phyloP scores from a whole-genome alignment of 1,140 invertebrate species.

The Drosophila subobscura region DNA sequence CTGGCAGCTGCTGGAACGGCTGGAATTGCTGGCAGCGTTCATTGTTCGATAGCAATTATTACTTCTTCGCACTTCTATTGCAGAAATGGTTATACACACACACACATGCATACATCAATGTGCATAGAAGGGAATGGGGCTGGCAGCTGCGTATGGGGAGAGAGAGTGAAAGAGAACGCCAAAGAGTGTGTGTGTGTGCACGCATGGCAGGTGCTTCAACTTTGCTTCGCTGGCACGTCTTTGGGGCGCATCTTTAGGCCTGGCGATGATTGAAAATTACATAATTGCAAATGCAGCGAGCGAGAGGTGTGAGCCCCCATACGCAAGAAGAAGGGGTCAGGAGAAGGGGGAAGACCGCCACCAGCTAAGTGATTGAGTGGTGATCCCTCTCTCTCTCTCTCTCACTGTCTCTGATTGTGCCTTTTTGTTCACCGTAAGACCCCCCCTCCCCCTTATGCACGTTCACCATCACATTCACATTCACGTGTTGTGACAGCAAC shows the following conservation, averaged over 20 bases:
- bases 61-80: slow-evolving; percentile 73
- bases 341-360: slow-evolving; percentile 14
- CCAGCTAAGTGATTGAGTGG: slow-evolving; percentile 40
- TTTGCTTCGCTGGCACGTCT: slow-evolving; percentile 61
- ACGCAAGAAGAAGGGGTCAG: background rate
- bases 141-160: slow-evolving; percentile 1
- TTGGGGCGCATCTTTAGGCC: slow-evolving; percentile 65
- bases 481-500: slow-evolving; percentile 30
- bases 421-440: background rate
- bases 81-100: slow-evolving; percentile 20
- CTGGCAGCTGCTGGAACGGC: slow-evolving; percentile 10
- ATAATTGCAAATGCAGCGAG: slow-evolving; percentile 67
- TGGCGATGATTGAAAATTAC: slow-evolving; percentile 78
- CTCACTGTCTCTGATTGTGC: too few relatives aligned
- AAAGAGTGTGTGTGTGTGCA: slow-evolving; percentile 10
- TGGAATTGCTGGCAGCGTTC: slow-evolving; percentile 23
- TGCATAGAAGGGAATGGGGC: slow-evolving; percentile 12
- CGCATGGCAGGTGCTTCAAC: slow-evolving; percentile 71
- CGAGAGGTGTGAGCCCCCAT: slow-evolving; percentile 11
- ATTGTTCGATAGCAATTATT: slow-evolving; percentile 78
- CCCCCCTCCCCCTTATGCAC: background rate
- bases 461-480: background rate
- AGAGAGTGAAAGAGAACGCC: background rate
- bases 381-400: slow-evolving; percentile 1
- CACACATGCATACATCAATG: slow-evolving; percentile 13